phyloP scores from a whole-genome alignment of 2,888 invertebrate species.

The Dyspetes luteomarginatus region DNA sequence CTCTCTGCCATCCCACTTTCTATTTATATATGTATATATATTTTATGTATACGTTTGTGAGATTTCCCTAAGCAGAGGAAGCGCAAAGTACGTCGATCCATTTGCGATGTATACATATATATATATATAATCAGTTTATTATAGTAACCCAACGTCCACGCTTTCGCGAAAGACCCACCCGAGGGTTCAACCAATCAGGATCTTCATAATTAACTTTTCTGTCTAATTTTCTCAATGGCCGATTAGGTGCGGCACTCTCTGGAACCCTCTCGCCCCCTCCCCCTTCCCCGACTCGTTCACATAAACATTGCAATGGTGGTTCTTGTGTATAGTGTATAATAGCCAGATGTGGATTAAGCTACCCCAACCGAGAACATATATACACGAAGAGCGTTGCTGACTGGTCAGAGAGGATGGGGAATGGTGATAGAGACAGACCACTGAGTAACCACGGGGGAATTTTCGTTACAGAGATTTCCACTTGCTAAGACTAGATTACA shows the following conservation, averaged over 20 bases:
- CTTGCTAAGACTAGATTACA: conserved; percentile 34
- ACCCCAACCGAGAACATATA: conserved; percentile 12
- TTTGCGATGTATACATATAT: background rate
- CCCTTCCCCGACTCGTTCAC: background rate
- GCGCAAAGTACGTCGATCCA: conserved; percentile 13
- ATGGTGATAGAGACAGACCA: conserved; percentile 58
- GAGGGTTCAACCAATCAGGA: conserved; percentile 80
- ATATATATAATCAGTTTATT: background rate
- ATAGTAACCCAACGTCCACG: conserved; percentile 14
- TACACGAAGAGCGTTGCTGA: background rate
- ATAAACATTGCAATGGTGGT: conserved; percentile 64
- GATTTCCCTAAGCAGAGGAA: conserved; percentile 4
- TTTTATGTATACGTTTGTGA: conserved; percentile 14
- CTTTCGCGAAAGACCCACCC: conserved; percentile 70
- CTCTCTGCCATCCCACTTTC: background rate
- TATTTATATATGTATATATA: background rate
- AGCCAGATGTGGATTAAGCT: conserved; percentile 38
- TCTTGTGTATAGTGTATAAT: background rate
- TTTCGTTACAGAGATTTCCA: conserved; percentile 58
- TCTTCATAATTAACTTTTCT: conserved; percentile 81
- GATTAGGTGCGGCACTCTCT: conserved; percentile 73
- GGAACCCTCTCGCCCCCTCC: background rate
- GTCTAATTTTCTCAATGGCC: conserved; percentile 80
- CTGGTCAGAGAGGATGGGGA: conserved; percentile 52
- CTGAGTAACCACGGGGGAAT: conserved; percentile 64